Percentiles rank a stretch among this genome's conserved stretches.
phyloP scores from a whole-genome alignment of 2,797 vertebrate species.

The Leptodactylus fallax region DNA sequence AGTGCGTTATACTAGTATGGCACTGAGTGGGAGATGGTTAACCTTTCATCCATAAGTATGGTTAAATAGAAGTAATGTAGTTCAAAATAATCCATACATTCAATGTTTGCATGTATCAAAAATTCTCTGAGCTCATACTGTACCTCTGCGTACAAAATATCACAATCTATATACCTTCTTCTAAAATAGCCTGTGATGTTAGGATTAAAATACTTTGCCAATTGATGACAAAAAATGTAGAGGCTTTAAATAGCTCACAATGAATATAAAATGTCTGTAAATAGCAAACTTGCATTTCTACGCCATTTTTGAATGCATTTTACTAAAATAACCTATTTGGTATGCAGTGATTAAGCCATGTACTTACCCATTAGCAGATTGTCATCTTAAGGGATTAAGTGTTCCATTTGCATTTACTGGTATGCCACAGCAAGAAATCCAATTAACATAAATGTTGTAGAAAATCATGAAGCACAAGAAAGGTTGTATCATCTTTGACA shows the following conservation, averaged over 20 bases:
- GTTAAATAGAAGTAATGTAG: too few species aligned
- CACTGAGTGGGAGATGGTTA: too few species aligned
- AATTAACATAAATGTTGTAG: conserved; percentile 61
- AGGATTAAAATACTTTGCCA: background rate
- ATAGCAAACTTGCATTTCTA: conserved; percentile 32
- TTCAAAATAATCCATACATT: too few species aligned
- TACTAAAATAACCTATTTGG: conserved; percentile 47
- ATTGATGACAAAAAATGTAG: background rate
- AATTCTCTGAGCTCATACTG: too few species aligned
- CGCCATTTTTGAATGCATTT: conserved; percentile 15
- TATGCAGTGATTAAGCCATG: conserved; percentile 58
- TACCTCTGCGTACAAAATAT: background rate
- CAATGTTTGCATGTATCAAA: too few species aligned
- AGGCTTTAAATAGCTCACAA: background rate
- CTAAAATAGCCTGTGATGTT: background rate
- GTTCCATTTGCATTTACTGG: conserved; percentile 59
- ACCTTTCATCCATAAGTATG: too few species aligned
- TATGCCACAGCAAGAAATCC: conserved; percentile 55
- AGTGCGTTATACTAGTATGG: too few species aligned
- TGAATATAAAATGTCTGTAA: conserved; percentile 8
- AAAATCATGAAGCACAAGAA: conserved; percentile 51
- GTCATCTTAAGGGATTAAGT: conserved; percentile 59
- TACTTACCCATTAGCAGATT: conserved; percentile 58
- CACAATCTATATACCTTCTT: background rate
- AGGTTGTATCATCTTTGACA: conserved; percentile 59